Percentiles rank a stretch among this genome's conserved stretches.
Conservation (phyloP, 2,797 vertebrate genomes). For the Spea hammondii region DNA sequence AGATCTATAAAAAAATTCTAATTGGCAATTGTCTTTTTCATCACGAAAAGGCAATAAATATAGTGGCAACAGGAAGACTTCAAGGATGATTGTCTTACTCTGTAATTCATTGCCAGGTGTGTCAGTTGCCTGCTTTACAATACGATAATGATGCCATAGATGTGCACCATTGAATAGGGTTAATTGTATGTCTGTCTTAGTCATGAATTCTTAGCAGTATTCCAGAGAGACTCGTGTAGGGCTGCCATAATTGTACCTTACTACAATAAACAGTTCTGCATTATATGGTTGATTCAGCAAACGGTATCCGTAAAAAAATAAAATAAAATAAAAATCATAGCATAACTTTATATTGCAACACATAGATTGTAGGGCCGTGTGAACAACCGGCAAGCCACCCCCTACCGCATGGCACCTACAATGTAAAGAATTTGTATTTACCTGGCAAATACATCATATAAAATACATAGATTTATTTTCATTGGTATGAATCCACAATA, state of each 20-base stretch:
- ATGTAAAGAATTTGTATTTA: too few species aligned
- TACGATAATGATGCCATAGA: constrained; percentile 2
- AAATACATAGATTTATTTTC: neutral
- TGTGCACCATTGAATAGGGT: constrained; percentile 7
- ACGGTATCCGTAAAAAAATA: too few species aligned
- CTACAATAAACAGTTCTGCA: neutral
- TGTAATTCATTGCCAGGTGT: neutral
- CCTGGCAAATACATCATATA: too few species aligned
- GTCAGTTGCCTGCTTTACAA: neutral
- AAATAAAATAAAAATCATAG: neutral
- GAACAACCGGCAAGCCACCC: too few species aligned
- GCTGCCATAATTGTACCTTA: neutral
- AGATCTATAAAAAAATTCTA: neutral
- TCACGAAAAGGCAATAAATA: neutral
- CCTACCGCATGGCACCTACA: too few species aligned
- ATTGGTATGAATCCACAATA: constrained; percentile 2
- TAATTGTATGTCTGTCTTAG: neutral
- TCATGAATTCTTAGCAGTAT: neutral
- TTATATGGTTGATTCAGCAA: neutral
- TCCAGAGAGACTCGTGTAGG: neutral
- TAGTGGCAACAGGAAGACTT: neutral
- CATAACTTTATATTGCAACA: too few species aligned
- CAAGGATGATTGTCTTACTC: neutral
- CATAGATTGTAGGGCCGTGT: too few species aligned
- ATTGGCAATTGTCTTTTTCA: neutral